A percentile compares a stretch with the other conserved stretches of the same genome.
phyloP scores from a whole-genome alignment of 2,113 vertebrate genomes.

The Phodopus roborovskii region DNA sequence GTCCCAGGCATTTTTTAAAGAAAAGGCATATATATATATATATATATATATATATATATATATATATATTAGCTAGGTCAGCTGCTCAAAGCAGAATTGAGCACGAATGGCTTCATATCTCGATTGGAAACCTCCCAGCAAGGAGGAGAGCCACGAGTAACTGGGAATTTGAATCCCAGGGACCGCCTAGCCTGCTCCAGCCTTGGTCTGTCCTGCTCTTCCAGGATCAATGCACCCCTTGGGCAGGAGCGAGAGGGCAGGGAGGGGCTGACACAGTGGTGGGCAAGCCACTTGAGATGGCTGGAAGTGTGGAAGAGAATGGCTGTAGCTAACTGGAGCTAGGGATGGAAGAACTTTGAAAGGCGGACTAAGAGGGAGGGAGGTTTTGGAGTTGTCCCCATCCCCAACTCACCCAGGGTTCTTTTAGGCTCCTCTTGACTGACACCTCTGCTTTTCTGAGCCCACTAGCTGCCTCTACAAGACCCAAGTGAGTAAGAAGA shows the following conservation, averaged over 20 bases:
- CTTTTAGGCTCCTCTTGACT: background rate
- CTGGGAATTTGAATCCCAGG: accelerated
- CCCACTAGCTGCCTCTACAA: background rate
- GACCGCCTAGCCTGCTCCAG: accelerated
- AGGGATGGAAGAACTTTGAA: too few species aligned
- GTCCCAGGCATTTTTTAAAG: too few species aligned
- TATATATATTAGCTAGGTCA: background rate
- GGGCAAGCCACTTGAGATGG: background rate
- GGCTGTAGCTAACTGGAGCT: background rate
- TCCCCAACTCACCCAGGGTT: background rate
- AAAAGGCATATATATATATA: too few species aligned
- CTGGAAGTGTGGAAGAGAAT: background rate
- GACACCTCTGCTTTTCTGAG: background rate
- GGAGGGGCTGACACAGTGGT: background rate
- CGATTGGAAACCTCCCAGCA: background rate
- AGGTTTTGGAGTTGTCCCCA: background rate
- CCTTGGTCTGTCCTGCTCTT: background rate
- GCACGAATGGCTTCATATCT: background rate
- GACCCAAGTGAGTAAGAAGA: background rate
- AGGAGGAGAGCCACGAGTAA: background rate
- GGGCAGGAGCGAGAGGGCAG: background rate
- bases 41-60: too few species aligned
- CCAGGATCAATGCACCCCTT: background rate
- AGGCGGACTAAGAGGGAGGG: background rate
- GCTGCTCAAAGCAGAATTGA: background rate